Conservation (phyloP, 2,113 vertebrate genomes). For the Cavia aperea region DNA sequence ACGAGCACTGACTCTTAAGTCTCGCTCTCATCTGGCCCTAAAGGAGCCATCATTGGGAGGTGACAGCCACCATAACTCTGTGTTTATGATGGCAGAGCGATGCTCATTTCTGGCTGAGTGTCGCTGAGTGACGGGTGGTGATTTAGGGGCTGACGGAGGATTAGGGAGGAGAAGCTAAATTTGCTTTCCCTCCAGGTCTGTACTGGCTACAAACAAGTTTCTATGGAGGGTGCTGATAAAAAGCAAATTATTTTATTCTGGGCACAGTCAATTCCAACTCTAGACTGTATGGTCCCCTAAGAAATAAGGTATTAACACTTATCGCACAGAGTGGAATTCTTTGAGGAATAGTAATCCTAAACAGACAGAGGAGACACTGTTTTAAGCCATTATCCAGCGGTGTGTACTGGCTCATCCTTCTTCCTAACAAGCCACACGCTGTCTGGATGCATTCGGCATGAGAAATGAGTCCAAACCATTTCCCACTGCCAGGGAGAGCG, state of each 20-base stretch:
- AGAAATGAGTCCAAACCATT: conserved; percentile 28
- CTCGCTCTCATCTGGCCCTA: conserved; percentile 38
- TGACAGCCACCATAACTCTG: conserved; percentile 55
- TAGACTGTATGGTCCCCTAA: conserved; percentile 64
- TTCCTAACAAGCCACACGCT: conserved; percentile 42
- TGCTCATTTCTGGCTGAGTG: conserved; percentile 66
- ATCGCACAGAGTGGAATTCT: conserved; percentile 64
- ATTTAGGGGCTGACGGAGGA: conserved; percentile 67
- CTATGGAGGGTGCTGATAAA: conserved; percentile 76
- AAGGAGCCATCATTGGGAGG: conserved; percentile 56
- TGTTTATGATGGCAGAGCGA: conserved; percentile 50
- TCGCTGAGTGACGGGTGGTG: conserved; percentile 64
- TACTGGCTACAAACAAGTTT: conserved; percentile 65
- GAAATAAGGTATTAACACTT: conserved; percentile 74
- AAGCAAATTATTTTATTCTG: conserved; percentile 75
- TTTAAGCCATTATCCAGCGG: neutral
- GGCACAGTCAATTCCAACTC: conserved; percentile 72
- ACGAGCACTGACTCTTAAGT: neutral
- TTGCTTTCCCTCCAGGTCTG: conserved; percentile 69
- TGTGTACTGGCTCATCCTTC: rapidly evolving
- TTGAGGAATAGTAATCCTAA: conserved; percentile 69
- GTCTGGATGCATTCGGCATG: conserved; percentile 14
- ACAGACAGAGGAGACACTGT: conserved; percentile 50
- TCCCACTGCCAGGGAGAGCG: neutral
- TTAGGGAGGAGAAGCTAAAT: conserved; percentile 66